Evolutionary conservation across 1,140 invertebrate species (phyloP), one percentile per base, ranked within the genome.

Genomic region (Hylaeus volcanicus): DNA sequence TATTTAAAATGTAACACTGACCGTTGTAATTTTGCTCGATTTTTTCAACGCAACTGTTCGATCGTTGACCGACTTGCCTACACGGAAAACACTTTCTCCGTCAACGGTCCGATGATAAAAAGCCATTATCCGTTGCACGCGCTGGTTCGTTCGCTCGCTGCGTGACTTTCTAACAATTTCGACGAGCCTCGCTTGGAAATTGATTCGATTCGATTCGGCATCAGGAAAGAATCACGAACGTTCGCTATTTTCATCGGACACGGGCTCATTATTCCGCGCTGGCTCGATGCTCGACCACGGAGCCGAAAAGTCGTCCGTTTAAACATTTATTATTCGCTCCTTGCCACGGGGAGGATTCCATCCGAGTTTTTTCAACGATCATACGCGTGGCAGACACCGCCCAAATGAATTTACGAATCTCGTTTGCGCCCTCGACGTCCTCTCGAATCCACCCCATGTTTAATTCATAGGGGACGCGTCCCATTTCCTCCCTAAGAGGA

Each of bases 361-460:
- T 14, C 8, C 37, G 60, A 61, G 51, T 41, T 73, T 70, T 86
- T 45, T 11, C 66, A 9, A 9, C 56, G 5, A 14, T n/a, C 14
- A 65, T 51, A 65, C 70, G 74, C 84, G 73, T 74, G 70, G 53
- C 79, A 65, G 26, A 26, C 26, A 45, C 64, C 60, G 41, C 12
- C 60, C 63, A 82, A 85, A 85, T 82, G 74, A 85, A 86, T 86
- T 86, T 82, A 75, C 70, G 74, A 74, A 82, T 86, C 74, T 81
- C 60, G 83, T 85, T 86, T 77, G 74, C 70, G 12, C 79, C 61
- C 63, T 68, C 51, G 51, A 3, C n/a, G 14, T 3, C 9, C 5
- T 39, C 60, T 37, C 74, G 6, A 12, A 26, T 51, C 60, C 43
- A 39, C 14, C 63, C 75, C 11, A 86, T 86, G 74, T 86, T 86